A percentile compares a stretch with the other conserved stretches of the same genome.
Conservation (phyloP, 2,797 vertebrate genomes). For the Liasis olivaceus region DNA sequence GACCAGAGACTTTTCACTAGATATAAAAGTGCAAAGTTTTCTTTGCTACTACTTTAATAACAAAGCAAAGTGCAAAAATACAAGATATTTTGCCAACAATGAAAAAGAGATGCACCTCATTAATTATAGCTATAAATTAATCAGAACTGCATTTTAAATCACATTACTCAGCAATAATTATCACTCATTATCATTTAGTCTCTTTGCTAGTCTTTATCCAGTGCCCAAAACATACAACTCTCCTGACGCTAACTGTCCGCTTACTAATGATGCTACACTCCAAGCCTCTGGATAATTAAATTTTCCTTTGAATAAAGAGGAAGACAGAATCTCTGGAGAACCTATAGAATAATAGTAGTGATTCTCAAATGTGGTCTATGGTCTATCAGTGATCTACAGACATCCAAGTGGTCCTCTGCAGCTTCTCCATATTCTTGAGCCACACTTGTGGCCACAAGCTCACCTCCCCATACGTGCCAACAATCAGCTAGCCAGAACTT, state of each 20-base stretch:
- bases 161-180: neutral
- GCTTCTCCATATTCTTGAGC: neutral
- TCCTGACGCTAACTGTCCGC: neutral
- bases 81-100: neutral
- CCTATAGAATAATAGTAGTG: neutral
- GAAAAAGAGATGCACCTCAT: neutral
- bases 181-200: neutral
- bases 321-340: neutral
- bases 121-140: neutral
- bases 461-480: neutral
- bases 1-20: neutral
- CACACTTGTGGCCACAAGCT: neutral
- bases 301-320: neutral
- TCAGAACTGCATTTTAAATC: neutral
- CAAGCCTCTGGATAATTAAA: neutral
- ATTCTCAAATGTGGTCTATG: neutral
- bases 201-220: neutral
- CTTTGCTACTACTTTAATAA: neutral
- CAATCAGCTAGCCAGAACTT: neutral
- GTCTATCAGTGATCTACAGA: neutral
- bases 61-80: neutral
- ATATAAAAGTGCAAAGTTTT: neutral
- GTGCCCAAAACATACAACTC: neutral
- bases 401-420: neutral
- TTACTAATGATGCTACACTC: neutral